These are phyloP conservation scores for Corvus hawaiiensis DNA, from an alignment of 2,113 vertebrate species.

Conservation along the genomic window DNA sequence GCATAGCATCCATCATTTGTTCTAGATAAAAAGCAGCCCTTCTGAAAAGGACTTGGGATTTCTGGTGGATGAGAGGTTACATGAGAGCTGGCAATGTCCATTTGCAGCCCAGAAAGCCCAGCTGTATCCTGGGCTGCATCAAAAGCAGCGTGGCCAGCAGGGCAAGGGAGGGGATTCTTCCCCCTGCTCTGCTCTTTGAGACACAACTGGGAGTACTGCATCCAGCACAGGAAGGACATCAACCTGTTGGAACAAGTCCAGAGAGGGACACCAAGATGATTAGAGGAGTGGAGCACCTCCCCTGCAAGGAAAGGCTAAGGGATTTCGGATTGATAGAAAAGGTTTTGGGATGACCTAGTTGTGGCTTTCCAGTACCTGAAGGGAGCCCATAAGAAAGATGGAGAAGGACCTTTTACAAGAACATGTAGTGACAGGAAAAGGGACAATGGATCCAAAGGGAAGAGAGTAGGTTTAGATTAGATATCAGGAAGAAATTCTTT, in stretches of 20 bases:
- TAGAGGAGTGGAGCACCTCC: not conserved
- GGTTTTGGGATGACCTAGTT: not conserved
- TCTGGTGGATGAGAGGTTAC: not conserved
- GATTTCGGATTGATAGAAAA: not conserved
- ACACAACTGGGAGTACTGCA: not conserved
- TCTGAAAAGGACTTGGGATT: not conserved
- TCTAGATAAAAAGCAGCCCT: not conserved
- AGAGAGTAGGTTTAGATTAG: not conserved
- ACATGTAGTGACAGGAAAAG: not conserved
- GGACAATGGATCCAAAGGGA: not conserved
- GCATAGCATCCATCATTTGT: not conserved
- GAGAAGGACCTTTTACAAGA: not conserved
- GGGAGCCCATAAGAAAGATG: not conserved
- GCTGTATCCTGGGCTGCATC: not conserved
- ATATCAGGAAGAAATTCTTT: not conserved
- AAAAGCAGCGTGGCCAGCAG: not conserved
- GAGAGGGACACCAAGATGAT: not conserved
- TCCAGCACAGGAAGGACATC: not conserved
- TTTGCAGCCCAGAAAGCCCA: not conserved
- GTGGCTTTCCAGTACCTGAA: not conserved
- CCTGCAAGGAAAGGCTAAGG: not conserved
- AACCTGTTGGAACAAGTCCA: not conserved
- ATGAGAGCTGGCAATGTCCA: not conserved
- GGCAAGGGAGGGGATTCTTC: not conserved
- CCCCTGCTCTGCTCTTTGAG: not conserved